phyloP scores from a whole-genome alignment of 2,888 invertebrate genomes.

The Eupithecia tripunctaria region DNA sequence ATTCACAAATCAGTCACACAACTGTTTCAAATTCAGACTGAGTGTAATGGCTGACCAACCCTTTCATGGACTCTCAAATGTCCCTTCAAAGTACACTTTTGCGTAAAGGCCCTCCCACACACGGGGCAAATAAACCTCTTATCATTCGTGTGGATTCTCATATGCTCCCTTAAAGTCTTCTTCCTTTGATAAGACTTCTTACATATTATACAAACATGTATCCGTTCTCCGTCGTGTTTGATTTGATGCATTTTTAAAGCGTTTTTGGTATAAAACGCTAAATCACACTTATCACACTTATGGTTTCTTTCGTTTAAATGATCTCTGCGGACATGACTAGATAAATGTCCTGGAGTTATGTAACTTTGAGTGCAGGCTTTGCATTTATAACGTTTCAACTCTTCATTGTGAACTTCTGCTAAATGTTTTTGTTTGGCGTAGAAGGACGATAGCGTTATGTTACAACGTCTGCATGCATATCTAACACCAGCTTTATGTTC shows the following conservation, averaged over 20 bases:
- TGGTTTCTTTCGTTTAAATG: conserved; percentile 78
- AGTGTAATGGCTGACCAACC: conserved; percentile 56
- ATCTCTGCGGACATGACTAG: conserved; percentile 75
- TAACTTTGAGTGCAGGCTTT: conserved; percentile 78
- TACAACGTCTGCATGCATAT: conserved; percentile 75
- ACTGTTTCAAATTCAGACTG: conserved; percentile 42
- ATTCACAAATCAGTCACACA: background rate
- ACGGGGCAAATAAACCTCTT: conserved; percentile 76
- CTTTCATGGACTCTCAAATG: conserved; percentile 76
- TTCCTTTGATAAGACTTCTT: conserved; percentile 79
- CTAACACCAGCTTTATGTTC: conserved; percentile 76
- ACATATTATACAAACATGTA: conserved; percentile 80
- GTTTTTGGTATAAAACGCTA: conserved; percentile 82
- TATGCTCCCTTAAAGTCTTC: conserved; percentile 74
- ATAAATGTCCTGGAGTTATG: conserved; percentile 76
- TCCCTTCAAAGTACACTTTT: conserved; percentile 77
- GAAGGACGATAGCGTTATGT: conserved; percentile 72
- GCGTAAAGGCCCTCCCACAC: conserved; percentile 77
- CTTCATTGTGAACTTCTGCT: conserved; percentile 77
- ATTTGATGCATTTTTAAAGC: conserved; percentile 84
- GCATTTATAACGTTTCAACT: conserved; percentile 77
- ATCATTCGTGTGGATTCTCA: conserved; percentile 78
- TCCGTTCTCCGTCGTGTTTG: conserved; percentile 81
- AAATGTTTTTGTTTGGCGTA: conserved; percentile 77
- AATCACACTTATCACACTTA: conserved; percentile 80